Conservation (phyloP, 2,888 invertebrate species). For the Athetis lepigone region DNA sequence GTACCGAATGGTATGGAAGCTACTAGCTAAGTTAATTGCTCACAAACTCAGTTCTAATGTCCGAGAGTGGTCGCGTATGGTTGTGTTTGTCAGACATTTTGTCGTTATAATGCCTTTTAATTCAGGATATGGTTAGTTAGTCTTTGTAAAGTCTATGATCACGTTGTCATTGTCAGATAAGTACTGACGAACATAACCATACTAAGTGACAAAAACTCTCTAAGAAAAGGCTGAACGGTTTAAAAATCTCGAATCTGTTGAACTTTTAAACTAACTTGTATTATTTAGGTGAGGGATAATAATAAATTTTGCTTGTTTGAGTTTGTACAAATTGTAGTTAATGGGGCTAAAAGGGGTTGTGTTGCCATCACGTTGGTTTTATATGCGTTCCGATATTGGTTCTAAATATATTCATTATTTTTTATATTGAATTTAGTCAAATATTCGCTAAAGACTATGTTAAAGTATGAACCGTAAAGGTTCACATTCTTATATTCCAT, state of each 20-base stretch:
- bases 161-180: conserved; percentile 39
- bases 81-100: conserved; percentile 42
- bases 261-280: conserved; percentile 55
- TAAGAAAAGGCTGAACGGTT: conserved; percentile 63
- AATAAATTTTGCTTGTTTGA: conserved; percentile 52
- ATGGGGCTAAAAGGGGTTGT: conserved; percentile 41
- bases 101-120: conserved; percentile 17
- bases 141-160: conserved; percentile 50
- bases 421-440: conserved; percentile 58
- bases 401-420: conserved; percentile 56
- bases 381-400: conserved; percentile 52
- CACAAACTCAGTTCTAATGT: conserved; percentile 43
- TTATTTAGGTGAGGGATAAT: conserved; percentile 64
- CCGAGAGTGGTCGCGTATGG: conserved; percentile 17
- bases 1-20: conserved; percentile 39
- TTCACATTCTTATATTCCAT: conserved; percentile 13
- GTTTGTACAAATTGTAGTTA: conserved; percentile 64
- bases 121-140: conserved; percentile 42
- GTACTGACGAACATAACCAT: conserved; percentile 21
- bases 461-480: conserved; percentile 30
- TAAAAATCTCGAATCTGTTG: conserved; percentile 63
- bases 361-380: conserved; percentile 60
- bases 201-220: conserved; percentile 31
- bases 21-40: conserved; percentile 58
- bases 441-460: conserved; percentile 35